phyloP scores from a whole-genome alignment of 2,888 invertebrate genomes.

The Meloe dianella region DNA sequence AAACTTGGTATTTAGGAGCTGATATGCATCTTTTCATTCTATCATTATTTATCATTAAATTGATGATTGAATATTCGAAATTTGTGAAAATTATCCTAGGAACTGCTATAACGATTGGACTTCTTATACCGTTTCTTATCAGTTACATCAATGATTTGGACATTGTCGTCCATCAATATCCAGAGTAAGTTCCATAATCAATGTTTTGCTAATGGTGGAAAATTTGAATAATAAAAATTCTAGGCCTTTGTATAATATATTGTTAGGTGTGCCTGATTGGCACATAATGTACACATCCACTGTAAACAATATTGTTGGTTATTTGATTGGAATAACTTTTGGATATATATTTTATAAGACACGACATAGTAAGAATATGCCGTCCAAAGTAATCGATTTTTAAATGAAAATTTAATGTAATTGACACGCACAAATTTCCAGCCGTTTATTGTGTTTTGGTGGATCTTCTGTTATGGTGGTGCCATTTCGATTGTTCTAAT shows the following conservation, averaged over 20 bases:
- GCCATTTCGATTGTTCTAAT: slow-evolving; percentile 41
- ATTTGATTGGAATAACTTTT: slow-evolving; percentile 42
- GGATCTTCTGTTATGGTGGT: slow-evolving; percentile 44
- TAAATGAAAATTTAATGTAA: not conserved
- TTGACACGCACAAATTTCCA: too few relatives aligned
- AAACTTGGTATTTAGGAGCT: slow-evolving; percentile 53
- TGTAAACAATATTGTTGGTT: slow-evolving; percentile 44
- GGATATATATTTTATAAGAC: slow-evolving; percentile 44
- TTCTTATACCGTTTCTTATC: slow-evolving; percentile 44
- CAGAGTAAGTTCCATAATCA: slow-evolving; percentile 40
- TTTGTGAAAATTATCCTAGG: slow-evolving; percentile 35
- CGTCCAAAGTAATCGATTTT: slow-evolving; percentile 26
- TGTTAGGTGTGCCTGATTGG: slow-evolving; percentile 37
- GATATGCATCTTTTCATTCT: slow-evolving; percentile 52
- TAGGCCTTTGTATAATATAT: slow-evolving; percentile 40
- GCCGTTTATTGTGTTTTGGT: slow-evolving; percentile 46
- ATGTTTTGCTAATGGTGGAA: not conserved
- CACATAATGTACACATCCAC: slow-evolving; percentile 42
- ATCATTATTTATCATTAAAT: slow-evolving; percentile 43
- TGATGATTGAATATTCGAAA: slow-evolving; percentile 42
- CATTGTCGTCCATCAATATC: slow-evolving; percentile 42
- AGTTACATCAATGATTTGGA: slow-evolving; percentile 42
- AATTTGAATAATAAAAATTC: slow-evolving; percentile 21
- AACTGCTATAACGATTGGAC: slow-evolving; percentile 36
- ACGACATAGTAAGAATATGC: slow-evolving; percentile 11